These are phyloP conservation scores for Oryzias sinensis DNA, from an alignment of 2,797 vertebrate genomes.

Conservation along the genomic window DNA sequence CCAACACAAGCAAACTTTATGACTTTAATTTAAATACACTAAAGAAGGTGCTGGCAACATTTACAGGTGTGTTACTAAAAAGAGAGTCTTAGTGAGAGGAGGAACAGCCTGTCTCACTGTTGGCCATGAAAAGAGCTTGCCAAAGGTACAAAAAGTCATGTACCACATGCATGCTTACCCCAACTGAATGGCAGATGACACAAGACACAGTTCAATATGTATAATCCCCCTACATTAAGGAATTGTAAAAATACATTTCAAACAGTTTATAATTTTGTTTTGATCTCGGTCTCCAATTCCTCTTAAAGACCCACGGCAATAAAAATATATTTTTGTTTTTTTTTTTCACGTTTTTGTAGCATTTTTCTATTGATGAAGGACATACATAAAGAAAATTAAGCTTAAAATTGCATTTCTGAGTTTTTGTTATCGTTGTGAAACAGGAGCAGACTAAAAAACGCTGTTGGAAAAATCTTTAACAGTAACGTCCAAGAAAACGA, in stretches of 20 bases:
- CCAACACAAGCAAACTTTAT: constrained; percentile 2
- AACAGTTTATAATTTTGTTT: too few relatives aligned
- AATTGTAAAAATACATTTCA: neutral
- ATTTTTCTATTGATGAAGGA: too few relatives aligned
- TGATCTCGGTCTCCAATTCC: too few relatives aligned
- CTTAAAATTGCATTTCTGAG: too few relatives aligned
- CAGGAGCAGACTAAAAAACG: too few relatives aligned
- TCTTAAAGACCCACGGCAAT: too few relatives aligned
- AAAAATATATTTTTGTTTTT: too few relatives aligned
- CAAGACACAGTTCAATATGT: constrained; percentile 30
- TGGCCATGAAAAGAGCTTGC: constrained; percentile 56
- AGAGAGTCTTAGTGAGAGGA: constrained; percentile 52
- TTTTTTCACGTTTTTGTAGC: too few relatives aligned
- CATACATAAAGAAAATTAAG: too few relatives aligned
- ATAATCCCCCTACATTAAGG: neutral
- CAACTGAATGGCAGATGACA: constrained; percentile 40
- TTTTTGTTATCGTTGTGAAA: too few relatives aligned
- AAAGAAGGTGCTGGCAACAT: constrained; percentile 32
- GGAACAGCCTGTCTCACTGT: constrained; percentile 75
- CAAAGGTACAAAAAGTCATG: constrained; percentile 75
- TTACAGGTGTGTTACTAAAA: constrained; percentile 41
- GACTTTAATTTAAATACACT: constrained; percentile 5
- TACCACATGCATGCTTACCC: constrained; percentile 63
- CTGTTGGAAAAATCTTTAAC: too few relatives aligned
- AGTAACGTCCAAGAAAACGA: too few relatives aligned